Conservation (phyloP, 92 coral and sea anemone genomes). For the Parazoanthus swiftii region DNA sequence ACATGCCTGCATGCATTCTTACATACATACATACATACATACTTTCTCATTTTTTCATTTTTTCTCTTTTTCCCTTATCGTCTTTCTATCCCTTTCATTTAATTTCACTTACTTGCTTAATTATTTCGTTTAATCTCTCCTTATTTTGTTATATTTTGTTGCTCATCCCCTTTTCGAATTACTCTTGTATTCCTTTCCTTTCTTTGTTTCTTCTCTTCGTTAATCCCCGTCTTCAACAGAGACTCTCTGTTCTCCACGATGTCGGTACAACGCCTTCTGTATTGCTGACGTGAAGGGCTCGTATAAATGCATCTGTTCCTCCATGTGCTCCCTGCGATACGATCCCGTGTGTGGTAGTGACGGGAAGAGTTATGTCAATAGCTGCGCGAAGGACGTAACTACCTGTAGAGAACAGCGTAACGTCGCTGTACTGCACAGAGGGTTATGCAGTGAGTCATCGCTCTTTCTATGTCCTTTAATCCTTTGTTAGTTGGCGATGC, state of each 20-base stretch:
- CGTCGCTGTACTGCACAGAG: constrained; percentile 25
- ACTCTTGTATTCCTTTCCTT: neutral
- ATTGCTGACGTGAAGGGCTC: neutral
- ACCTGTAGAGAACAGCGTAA: constrained; percentile 62
- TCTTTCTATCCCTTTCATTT: neutral
- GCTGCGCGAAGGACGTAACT: constrained; percentile 71
- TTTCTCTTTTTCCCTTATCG: neutral
- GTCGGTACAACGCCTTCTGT: constrained; percentile 26
- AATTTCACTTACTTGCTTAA: neutral
- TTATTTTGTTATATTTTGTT: neutral
- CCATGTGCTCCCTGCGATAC: constrained; percentile 20
- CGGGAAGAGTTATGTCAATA: constrained; percentile 70
- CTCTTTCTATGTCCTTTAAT: neutral
- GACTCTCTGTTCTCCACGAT: constrained; percentile 28
- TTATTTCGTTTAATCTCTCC: neutral
- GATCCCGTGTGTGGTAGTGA: constrained; percentile 78
- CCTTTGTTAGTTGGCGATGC: neutral
- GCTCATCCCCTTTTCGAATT: constrained; percentile 24
- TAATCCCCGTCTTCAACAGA: constrained; percentile 1
- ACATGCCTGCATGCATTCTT: too few relatives aligned
- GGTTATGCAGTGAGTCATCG: constrained; percentile 31
- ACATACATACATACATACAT: too few relatives aligned
- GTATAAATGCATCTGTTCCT: constrained; percentile 21
- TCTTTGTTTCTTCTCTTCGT: neutral
- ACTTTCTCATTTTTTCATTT: too few relatives aligned